phyloP scores from a whole-genome alignment of 2,113 vertebrate species.

The Saguinus imperator region DNA sequence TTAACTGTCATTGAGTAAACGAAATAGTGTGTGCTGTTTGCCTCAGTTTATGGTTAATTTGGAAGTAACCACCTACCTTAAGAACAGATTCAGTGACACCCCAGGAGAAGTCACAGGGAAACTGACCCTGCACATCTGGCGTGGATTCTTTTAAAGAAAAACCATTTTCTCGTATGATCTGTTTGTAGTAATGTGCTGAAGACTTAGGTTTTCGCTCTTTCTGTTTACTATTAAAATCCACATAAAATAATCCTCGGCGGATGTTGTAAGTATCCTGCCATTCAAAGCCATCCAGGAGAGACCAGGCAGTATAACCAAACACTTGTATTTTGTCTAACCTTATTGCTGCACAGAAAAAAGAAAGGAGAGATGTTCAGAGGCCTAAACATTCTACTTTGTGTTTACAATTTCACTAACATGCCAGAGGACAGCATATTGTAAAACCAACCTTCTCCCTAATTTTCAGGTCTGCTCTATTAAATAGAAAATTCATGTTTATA shows the following conservation, averaged over 20 bases:
- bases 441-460: background rate
- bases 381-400: background rate
- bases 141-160: conserved; percentile 85
- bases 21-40: background rate
- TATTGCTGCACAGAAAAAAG: conserved; percentile 84
- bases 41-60: background rate
- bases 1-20: background rate
- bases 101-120: conserved; percentile 96
- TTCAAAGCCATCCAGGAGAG: conserved; percentile 95
- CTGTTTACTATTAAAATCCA: conserved; percentile 88
- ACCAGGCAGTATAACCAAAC: conserved; percentile 95
- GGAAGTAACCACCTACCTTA: conserved; percentile 85
- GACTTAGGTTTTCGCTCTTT: conserved; percentile 92
- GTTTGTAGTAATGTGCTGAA: conserved; percentile 91
- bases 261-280: conserved; percentile 91
- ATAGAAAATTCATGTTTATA: background rate
- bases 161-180: conserved; percentile 89
- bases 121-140: conserved; percentile 83
- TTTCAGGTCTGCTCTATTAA: background rate
- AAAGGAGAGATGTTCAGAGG: conserved; percentile 29
- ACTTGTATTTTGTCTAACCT: conserved; percentile 89
- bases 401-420: background rate
- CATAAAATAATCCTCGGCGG: conserved; percentile 94
- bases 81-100: conserved; percentile 93
- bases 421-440: background rate